These are phyloP conservation scores for Coenobita brevimanus DNA, from an alignment of 1,140 invertebrate species.

Conservation along the genomic window DNA sequence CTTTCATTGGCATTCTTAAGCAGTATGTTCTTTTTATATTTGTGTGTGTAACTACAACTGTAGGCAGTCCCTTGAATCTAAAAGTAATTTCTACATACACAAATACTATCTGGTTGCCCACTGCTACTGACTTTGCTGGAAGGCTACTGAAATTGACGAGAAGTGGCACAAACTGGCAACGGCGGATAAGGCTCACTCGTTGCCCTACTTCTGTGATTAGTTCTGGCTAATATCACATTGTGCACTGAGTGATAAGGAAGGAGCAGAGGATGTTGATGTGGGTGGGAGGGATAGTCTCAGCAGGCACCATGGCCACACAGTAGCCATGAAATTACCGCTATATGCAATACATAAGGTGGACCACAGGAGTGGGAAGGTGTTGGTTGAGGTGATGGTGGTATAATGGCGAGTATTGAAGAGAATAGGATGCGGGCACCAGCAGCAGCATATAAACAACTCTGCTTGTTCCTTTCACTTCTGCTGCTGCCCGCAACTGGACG, in stretches of 20 bases:
- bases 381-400: conserved; percentile 29
- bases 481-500: conserved; percentile 63
- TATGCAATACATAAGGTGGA: conserved; percentile 37
- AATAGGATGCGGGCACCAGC: conserved; percentile 57
- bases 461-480: conserved; percentile 56
- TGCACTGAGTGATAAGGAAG: conserved; percentile 53
- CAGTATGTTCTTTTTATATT: too few species aligned
- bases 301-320: conserved; percentile 20
- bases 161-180: neutral
- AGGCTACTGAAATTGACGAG: neutral
- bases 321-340: conserved; percentile 28
- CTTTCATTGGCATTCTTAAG: too few species aligned
- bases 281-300: conserved; percentile 26
- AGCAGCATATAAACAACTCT: conserved; percentile 56
- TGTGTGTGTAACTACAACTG: too few species aligned
- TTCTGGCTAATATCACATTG: conserved; percentile 61
- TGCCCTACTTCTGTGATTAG: conserved; percentile 24
- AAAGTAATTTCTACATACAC: too few species aligned
- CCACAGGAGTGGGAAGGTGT: conserved; percentile 33
- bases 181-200: neutral
- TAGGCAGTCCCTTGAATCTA: too few species aligned
- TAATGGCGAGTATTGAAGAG: conserved; percentile 60
- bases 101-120: too few species aligned
- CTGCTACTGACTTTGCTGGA: conserved; percentile 11
- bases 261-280: conserved; percentile 24